Base-by-base conservation (phyloP, 2,113 vertebrate species). In the Callipepla squamata region DNA sequence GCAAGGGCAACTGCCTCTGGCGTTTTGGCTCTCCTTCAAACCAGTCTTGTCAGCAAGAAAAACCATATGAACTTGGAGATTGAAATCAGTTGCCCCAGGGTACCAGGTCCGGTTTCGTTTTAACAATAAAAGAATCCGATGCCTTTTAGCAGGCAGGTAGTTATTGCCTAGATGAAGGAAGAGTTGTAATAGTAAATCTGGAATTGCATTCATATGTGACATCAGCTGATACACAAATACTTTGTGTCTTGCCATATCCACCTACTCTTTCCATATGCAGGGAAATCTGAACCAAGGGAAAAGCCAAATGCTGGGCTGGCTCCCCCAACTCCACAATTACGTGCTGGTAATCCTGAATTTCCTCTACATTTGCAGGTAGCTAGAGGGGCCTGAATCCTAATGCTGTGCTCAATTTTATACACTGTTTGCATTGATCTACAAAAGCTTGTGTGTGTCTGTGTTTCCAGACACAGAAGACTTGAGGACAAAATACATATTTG, bases 31-130 rank as follows among this genome's bases (percentile, higher is more conserved):
- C 53, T 81, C 84, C 94, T 97, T 97, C 97, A 97, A 96, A 95
- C 94, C 94, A 93, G 92, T 95, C 94, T 95, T 96, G 95, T 96
- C 96, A 96, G 96, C 92, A 96, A 95, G 96, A 96, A 96, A 96
- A 96, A 93, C 94, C 94, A 91, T 96, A 96, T 83, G 93, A 96
- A 96, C 86, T 25, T 91, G 87, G 95, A 97, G 95, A 97, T 96
- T 97, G 89, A 96, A 97, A 97, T 97, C 96, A 96, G 76, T 96
- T 96, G 96, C 97, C 94, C 79, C 93, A 92, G 95, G 95, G 96
- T 89, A 93, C 92, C 92, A 90, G 94, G 95, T 96, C 95, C 90
- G 79, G 94, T 97, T 97, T 97, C 93, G 77, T 94, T 95, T 85
- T 87, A 95, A 96, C 94, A 95, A 95, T 94, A 91, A 96, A 94